These are phyloP conservation scores for Camelus dromedarius DNA, from an alignment of 2,113 vertebrate species.

Conservation along the genomic window DNA sequence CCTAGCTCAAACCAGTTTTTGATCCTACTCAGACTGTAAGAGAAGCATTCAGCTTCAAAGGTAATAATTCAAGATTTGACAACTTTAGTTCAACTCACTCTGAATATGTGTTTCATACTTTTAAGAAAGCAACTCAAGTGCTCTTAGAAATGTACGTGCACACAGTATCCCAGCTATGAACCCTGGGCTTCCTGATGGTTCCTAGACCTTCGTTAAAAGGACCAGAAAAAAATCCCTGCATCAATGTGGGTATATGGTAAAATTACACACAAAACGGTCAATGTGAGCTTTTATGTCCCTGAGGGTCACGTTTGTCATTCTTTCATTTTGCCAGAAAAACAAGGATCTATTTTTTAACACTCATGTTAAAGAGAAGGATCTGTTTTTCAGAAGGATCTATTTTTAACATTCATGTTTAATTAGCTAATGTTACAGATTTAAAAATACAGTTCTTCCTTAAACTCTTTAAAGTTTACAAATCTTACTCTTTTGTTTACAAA, in stretches of 20 bases:
- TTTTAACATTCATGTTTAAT: neutral
- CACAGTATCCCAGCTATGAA: neutral
- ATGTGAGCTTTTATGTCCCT: neutral
- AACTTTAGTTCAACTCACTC: neutral
- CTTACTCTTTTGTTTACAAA: neutral
- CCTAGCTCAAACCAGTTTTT: neutral
- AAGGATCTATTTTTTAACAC: neutral
- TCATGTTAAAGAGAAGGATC: too few relatives aligned
- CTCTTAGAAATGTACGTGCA: neutral
- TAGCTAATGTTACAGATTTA: neutral
- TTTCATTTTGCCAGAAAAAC: constrained; percentile 12
- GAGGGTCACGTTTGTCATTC: neutral
- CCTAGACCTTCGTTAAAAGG: neutral
- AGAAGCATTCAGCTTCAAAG: neutral
- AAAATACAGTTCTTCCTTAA: neutral
- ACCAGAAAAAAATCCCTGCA: neutral
- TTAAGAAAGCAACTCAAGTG: neutral
- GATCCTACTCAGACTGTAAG: neutral
- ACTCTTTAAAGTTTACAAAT: neutral
- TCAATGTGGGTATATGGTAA: neutral
- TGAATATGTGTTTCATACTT: neutral
- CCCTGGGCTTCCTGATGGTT: neutral
- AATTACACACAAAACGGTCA: neutral
- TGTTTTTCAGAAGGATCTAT: neutral
- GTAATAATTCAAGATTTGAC: neutral